Base-by-base conservation (phyloP, 2,797 vertebrate species). In the Hoplostethus mediterraneus region DNA sequence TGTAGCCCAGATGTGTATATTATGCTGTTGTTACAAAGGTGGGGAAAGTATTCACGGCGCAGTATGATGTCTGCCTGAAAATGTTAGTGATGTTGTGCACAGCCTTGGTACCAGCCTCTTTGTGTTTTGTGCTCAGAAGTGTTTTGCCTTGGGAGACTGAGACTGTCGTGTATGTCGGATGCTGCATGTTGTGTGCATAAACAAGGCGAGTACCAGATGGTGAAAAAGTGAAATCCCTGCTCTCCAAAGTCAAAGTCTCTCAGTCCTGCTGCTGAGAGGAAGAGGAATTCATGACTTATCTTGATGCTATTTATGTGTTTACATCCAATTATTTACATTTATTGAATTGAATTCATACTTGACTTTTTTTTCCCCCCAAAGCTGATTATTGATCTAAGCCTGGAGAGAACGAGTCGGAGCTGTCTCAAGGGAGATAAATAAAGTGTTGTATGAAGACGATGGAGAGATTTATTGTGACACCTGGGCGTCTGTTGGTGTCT, bases 121-220 rank as follows among this genome's bases (percentile, higher is more conserved):
- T 58, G 31, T 76, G 49, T 64, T 73, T 75, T 73, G 56, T 71
- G 61, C 40, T 36, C n/a, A 17, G 57, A 67, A 57, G 9, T 16
- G 14, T 66, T 73, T 57, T 58, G 56, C 47, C 53, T 83, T 25
- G 2, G 53, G 75, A 69, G 53, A 73, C 53, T 72, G n/a, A 54
- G 47, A 47, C 45, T 69, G 69, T 66, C 83, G 71, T 79, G 62
- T 54, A 77, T 83, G 77, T 84, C 72, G 74, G 74, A 83, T 81
- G 73, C 77, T 86, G 87, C 84, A 86, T 87, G 88, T 77, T 87
- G 70, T 79, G 57, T 79, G 67, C 63, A 42, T 78, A 76, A 82
- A 86, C 68, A 65, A 75, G 61, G 36, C 0, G 3, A 75, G 64
- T 30, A 63, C 51, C 75, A 67, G 68, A 82, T 63, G 64, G 70